Evolutionary conservation across 1,140 invertebrate genomes (phyloP).

Genomic region (Trichogramma pretiosum): DNA sequence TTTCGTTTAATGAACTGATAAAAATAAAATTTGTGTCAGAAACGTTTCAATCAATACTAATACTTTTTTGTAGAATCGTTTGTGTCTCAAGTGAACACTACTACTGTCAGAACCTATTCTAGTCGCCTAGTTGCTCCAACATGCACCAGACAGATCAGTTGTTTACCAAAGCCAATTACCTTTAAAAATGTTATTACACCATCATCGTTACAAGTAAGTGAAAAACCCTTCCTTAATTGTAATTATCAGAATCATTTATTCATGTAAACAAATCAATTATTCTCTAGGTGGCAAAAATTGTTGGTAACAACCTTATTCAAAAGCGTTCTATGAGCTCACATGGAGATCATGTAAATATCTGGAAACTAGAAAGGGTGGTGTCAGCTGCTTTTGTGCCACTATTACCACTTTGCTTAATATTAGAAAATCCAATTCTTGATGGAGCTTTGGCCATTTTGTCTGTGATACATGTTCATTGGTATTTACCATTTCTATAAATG

Average conservation of each 20-base stretch:
- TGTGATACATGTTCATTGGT: constrained; percentile 69
- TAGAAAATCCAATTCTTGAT: constrained; percentile 56
- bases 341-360: constrained; percentile 52
- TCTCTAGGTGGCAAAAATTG: constrained; percentile 10
- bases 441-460: constrained; percentile 53
- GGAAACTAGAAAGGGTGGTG: constrained; percentile 60
- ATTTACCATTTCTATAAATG: constrained; percentile 22
- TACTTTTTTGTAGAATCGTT: constrained; percentile 5
- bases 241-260: no score
- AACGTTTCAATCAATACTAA: not conserved
- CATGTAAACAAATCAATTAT: no score
- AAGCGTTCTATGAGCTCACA: constrained; percentile 27
- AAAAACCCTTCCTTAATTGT: not conserved
- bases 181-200: constrained; percentile 1
- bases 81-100: not conserved
- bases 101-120: constrained; percentile 10
- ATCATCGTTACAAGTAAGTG: constrained; percentile 14
- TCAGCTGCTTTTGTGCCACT: constrained; percentile 52
- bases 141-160: not conserved
- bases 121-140: not conserved
- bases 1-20: no score
- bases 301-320: constrained; percentile 18
- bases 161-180: constrained; percentile 6
- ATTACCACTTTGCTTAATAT: constrained; percentile 54
- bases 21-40: not conserved